These are phyloP conservation scores for Drosophila serrata DNA, from an alignment of 1,140 invertebrate genomes.

Conservation along the genomic window DNA sequence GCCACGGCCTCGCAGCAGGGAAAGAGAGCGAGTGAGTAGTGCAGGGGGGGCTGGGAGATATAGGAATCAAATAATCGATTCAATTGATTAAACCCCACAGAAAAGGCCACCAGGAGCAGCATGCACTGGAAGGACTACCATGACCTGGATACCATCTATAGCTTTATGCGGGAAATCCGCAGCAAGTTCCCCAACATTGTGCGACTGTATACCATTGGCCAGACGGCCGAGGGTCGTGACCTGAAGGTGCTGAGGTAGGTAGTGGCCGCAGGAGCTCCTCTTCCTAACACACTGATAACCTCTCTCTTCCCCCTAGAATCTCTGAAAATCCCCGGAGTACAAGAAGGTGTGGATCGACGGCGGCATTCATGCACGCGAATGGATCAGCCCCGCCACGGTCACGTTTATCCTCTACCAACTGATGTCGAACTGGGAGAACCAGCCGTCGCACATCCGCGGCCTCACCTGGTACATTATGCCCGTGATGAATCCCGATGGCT, in stretches of 20 bases:
- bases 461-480: slow-evolving; percentile 89
- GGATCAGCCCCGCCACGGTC: slow-evolving; percentile 92
- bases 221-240: slow-evolving; percentile 90
- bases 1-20: slow-evolving; percentile 26
- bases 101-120: slow-evolving; percentile 64
- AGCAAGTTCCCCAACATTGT: slow-evolving; percentile 88
- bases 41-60: neutral
- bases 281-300: no score
- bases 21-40: slow-evolving; percentile 60
- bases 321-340: slow-evolving; percentile 79
- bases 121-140: slow-evolving; percentile 92
- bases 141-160: slow-evolving; percentile 88
- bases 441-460: slow-evolving; percentile 86
- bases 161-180: slow-evolving; percentile 89
- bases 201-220: slow-evolving; percentile 89
- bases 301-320: slow-evolving; percentile 45
- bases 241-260: slow-evolving; percentile 87
- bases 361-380: slow-evolving; percentile 91
- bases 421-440: slow-evolving; percentile 86
- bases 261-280: neutral
- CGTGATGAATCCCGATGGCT: slow-evolving; percentile 92
- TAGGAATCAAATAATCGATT: no score
- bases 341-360: slow-evolving; percentile 87
- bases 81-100: slow-evolving; percentile 18
- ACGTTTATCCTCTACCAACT: slow-evolving; percentile 90